Evolutionary conservation across 2,888 invertebrate species (phyloP), one percentile per base, ranked within the genome.

Genomic region (Muschampia staudingeri): DNA sequence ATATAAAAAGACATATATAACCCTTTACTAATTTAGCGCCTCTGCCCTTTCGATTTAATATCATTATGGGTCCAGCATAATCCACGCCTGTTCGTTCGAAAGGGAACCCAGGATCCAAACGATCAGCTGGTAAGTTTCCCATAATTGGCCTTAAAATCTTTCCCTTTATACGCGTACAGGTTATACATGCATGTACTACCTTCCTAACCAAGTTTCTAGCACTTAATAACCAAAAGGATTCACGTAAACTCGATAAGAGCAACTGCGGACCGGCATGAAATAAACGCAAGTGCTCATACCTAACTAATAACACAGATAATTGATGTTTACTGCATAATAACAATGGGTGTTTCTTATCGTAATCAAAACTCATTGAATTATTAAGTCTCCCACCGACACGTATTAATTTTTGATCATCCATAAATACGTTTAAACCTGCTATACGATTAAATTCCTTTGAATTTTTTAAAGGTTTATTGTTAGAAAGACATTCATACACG

Each of bases 1-100:
- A 67, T 1, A 67, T 67, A 16, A 67, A 67, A 16, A 67, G 34
- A 67, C 65, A 67, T 30, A 67, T 67, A 34, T 67, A 67, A 67
- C 34, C 65, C 7, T 67, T 67, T 7, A 34, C 16, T 34, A 67
- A 67, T 1, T 7, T 30, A 7, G 65, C 65, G 1, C 65, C 65
- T 16, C 30, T 30, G 34, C 65, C 65, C 16, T 34, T 67, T 14
- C 65, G 65, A 34, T 67, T 67, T 34, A 67, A 34, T 12, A 67
- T 34, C 65, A 67, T 67, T 8, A 67, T 34, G 2, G 65, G 65
- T 34, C 65, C 65, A 16, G 65, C 65, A 16, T 67, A 67, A 34
- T 67, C 65, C 65, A 67, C 65, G 25, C 65, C 65, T 0, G 34
- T 34, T 34, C 65, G 65, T 8, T 34, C 34, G 30, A 67, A 67